Evolutionary conservation across 2,113 vertebrate genomes (phyloP).

Genomic region (Platysteira castanea): DNA sequence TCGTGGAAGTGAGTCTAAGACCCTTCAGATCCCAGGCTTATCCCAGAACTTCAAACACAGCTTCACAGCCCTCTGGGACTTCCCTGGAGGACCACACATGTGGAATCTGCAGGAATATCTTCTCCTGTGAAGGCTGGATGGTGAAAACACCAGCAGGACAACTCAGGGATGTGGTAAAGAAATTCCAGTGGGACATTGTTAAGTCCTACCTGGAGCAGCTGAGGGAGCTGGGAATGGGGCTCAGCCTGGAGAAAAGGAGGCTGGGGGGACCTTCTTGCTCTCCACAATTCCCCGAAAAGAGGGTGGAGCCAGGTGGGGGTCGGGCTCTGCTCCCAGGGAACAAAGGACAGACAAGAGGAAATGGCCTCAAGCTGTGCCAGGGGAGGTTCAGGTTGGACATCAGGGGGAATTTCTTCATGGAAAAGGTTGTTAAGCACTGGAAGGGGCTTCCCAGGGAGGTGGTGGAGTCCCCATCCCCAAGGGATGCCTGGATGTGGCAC

Average conservation of each 20-base stretch:
- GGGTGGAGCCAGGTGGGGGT: fast-evolving
- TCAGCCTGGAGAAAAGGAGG: not conserved
- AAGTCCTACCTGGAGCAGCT: not conserved
- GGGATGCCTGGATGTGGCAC: fast-evolving
- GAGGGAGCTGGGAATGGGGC: not conserved
- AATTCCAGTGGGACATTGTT: not conserved
- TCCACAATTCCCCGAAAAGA: not conserved
- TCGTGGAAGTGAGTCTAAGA: not conserved
- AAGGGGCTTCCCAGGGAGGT: not conserved
- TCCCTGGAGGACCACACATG: not conserved
- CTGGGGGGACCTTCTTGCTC: not conserved
- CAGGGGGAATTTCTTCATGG: not conserved
- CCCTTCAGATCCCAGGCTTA: not conserved
- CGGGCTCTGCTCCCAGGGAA: not conserved
- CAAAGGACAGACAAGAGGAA: not conserved
- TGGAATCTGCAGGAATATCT: not conserved
- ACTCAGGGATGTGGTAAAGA: not conserved
- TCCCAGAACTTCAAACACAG: not conserved
- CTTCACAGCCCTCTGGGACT: not conserved
- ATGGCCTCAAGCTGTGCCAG: fast-evolving
- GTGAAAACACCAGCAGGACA: not conserved
- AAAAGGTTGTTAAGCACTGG: not conserved
- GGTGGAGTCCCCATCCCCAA: not conserved
- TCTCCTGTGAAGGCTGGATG: not conserved
- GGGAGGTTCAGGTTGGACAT: not conserved